phyloP scores from a whole-genome alignment of 2,888 invertebrate genomes.

The Rhamphomyia laevipes region DNA sequence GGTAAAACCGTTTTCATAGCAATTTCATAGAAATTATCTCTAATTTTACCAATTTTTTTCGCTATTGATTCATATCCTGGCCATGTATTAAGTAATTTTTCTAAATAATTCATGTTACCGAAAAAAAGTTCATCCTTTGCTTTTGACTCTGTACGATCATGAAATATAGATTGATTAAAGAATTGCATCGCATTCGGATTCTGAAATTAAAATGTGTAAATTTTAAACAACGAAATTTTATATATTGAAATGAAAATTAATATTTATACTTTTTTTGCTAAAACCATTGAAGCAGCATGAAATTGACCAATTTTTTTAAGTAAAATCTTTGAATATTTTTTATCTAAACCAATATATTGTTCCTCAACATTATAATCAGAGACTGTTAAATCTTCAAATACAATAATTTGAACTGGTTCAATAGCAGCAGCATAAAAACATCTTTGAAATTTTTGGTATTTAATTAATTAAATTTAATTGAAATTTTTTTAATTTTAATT shows the following conservation, averaged over 20 bases:
- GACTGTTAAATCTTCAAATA: constrained; percentile 27
- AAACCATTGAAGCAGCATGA: constrained; percentile 41
- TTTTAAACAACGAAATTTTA: too few relatives aligned
- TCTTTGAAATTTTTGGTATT: not conserved
- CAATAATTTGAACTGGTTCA: constrained; percentile 14
- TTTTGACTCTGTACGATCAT: constrained; percentile 1
- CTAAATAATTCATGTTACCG: constrained; percentile 12
- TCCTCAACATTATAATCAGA: constrained; percentile 36
- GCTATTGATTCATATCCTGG: constrained; percentile 13
- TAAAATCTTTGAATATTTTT: constrained; percentile 37
- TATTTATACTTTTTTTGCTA: constrained; percentile 40
- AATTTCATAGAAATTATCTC: constrained; percentile 9
- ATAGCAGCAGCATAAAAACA: constrained; percentile 2
- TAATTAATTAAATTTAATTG: too few relatives aligned
- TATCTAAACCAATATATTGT: constrained; percentile 39
- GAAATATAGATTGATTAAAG: constrained; percentile 11
- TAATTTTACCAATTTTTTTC: constrained; percentile 9
- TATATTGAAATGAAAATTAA: too few relatives aligned
- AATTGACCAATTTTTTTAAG: constrained; percentile 39
- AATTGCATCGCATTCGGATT: constrained; percentile 12
- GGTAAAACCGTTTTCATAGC: not conserved
- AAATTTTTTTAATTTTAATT: too few relatives aligned
- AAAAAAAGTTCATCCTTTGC: constrained; percentile 11
- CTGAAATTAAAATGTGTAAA: constrained; percentile 5
- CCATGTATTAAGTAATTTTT: constrained; percentile 13